These are phyloP conservation scores for Trichomalopsis sarcophagae DNA, from an alignment of 1,140 invertebrate species.

Conservation along the genomic window DNA sequence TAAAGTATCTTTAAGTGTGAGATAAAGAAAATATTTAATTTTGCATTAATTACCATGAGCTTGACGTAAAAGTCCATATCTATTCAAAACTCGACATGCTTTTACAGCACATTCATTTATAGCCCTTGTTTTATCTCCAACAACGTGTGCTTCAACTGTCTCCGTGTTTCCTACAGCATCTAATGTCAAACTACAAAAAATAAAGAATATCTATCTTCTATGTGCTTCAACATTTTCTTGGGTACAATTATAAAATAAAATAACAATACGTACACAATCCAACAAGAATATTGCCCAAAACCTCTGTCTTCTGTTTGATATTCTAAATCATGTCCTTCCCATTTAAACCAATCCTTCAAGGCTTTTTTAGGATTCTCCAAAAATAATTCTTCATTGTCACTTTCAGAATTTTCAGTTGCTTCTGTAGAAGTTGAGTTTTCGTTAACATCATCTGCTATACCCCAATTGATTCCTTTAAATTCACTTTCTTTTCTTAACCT, in stretches of 20 bases:
- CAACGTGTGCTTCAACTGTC: constrained; percentile 87
- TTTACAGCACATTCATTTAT: constrained; percentile 93
- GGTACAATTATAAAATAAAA: not conserved
- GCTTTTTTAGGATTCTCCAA: constrained; percentile 96
- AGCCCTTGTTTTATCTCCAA: constrained; percentile 95
- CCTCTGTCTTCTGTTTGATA: constrained; percentile 89
- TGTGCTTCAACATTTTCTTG: not conserved
- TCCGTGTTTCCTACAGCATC: constrained; percentile 84
- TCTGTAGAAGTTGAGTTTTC: constrained; percentile 86
- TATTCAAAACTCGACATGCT: constrained; percentile 92
- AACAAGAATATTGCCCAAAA: constrained; percentile 83
- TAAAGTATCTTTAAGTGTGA: not conserved
- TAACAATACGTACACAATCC: constrained; percentile 75
- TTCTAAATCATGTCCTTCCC: constrained; percentile 90
- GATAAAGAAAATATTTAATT: constrained; percentile 21
- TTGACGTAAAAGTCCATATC: constrained; percentile 84
- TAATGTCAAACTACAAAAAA: constrained; percentile 80
- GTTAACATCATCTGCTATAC: constrained; percentile 91
- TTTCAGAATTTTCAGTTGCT: constrained; percentile 86
- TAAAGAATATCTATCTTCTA: not conserved
- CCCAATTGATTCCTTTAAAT: constrained; percentile 89
- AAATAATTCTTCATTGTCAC: constrained; percentile 89
- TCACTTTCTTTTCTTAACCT: constrained; percentile 74
- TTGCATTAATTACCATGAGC: constrained; percentile 77
- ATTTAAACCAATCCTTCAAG: constrained; percentile 92